Conservation (phyloP, 30 jellyfish, hydroid and myxozoan species). For the Hydractinia symbiolongicarpus region DNA sequence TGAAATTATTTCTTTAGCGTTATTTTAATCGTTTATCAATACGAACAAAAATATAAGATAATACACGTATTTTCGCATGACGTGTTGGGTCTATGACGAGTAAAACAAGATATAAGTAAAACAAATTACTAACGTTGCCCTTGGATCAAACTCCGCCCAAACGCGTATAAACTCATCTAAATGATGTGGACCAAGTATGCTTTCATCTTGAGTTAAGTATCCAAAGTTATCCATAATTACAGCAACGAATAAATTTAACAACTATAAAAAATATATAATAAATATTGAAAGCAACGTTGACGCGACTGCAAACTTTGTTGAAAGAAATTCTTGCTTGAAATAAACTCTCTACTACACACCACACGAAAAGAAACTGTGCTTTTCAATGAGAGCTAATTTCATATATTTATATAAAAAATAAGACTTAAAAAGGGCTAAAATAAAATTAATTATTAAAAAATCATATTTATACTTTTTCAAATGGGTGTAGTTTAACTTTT, state of each 20-base stretch:
- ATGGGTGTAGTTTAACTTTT: no score
- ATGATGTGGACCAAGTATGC: conserved; percentile 97
- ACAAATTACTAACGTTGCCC: conserved; percentile 80
- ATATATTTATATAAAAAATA: neutral
- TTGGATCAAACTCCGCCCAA: conserved; percentile 99
- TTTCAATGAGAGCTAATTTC: no score
- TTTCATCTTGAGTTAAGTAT: conserved; percentile 93
- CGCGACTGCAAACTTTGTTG: neutral
- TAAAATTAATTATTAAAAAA: no score
- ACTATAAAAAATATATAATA: conserved; percentile 31
- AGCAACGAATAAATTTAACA: conserved; percentile 93
- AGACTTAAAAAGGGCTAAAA: neutral
- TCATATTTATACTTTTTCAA: no score
- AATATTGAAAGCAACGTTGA: neutral
- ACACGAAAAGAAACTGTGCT: no score
- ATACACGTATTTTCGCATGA: no score
- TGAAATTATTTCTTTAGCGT: no score
- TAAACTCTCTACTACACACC: no score
- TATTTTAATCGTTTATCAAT: no score
- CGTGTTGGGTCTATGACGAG: neutral
- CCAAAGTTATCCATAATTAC: conserved; percentile 98
- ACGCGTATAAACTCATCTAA: conserved; percentile 90
- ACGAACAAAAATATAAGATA: no score
- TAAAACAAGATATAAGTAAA: neutral
- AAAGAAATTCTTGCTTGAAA: no score